Base-by-base conservation (phyloP, 2,888 invertebrate species). In the Hemithea aestivaria region DNA sequence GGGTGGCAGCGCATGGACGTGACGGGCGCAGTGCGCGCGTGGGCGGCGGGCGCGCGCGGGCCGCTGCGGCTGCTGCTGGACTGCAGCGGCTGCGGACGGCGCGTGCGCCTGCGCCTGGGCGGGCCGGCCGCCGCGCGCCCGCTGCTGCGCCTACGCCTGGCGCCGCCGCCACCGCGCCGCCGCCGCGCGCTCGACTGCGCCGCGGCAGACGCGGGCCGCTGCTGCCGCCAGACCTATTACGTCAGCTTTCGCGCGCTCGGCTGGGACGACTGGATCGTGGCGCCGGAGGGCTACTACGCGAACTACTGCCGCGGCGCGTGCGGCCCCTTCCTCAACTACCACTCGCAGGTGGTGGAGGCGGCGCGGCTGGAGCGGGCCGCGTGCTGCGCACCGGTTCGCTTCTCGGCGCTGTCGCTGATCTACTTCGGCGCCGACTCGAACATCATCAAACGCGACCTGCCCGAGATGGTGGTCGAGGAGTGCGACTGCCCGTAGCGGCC, bases 391-490 rank as follows among this genome's bases (percentile, higher is more conserved):
- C 96, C 96, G 24, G 90, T 96, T 51, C 96, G 96, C 79, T 96
- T 97, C 84, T 95, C 96, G 40, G 92, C 95, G 73, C 95, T 97
- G 90, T 96, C 96, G 57, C 89, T 97, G 58, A 96, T 97, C 73
- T 97, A 97, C 85, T 96, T 95, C 84, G 96, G 96, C 57, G 92
- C 92, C 46, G 95, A 96, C 85, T 91, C 93, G 55, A 94, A 93
- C 87, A 96, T 97, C 78, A 95, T 97, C 79, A 96, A 97, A 81
- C 91, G 96, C 66, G 96, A 96, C 88, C 89, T 97, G 73, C 96
- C 96, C 55, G 96, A 96, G 89, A 97, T 97, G 96, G 95, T 96
- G 61, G 96, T 97, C 50, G 96, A 97, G 81, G 96, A 96, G 89
- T 97, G 97, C 87, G 96, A 96, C 60, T 97, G 97, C 84, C 96